These are phyloP conservation scores for Calephelis nemesis DNA, from an alignment of 1,140 invertebrate species.

Conservation along the genomic window DNA sequence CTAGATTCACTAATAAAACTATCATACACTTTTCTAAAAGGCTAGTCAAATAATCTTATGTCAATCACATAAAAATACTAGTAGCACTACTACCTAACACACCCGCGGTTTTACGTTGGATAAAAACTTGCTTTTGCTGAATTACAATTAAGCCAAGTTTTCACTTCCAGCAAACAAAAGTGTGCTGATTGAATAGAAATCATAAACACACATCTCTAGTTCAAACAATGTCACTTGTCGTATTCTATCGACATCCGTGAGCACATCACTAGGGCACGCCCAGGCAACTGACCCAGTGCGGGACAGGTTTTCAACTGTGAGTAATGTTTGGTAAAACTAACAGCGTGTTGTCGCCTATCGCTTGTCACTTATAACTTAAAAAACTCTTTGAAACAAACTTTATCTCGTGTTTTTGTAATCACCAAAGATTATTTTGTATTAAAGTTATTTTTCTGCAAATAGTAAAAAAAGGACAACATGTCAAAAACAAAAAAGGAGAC, in stretches of 20 bases:
- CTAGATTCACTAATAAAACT: too few species aligned
- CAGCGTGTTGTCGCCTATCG: constrained; percentile 8
- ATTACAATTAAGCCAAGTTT: constrained; percentile 19
- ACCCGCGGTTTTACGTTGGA: too few species aligned
- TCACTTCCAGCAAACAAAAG: constrained; percentile 7
- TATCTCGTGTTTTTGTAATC: too few species aligned
- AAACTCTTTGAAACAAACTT: too few species aligned
- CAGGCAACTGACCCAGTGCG: constrained; percentile 45
- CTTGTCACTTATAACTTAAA: background rate
- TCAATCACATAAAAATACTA: too few species aligned
- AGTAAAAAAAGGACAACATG: too few species aligned
- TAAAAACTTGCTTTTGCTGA: constrained; percentile 4
- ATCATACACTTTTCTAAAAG: too few species aligned
- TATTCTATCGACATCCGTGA: constrained; percentile 35
- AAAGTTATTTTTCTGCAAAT: too few species aligned
- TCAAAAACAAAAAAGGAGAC: too few species aligned
- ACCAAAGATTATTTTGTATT: too few species aligned
- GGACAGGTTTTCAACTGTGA: constrained; percentile 42
- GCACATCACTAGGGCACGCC: constrained; percentile 34
- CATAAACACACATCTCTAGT: constrained; percentile 16
- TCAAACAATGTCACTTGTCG: constrained; percentile 24
- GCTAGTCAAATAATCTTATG: too few species aligned
- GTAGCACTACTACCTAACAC: too few species aligned
- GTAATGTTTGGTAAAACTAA: constrained; percentile 14
- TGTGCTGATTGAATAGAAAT: constrained; percentile 18